phyloP scores from a whole-genome alignment of 2,113 vertebrate genomes.

The Cryptomyrus ogoouensis region DNA sequence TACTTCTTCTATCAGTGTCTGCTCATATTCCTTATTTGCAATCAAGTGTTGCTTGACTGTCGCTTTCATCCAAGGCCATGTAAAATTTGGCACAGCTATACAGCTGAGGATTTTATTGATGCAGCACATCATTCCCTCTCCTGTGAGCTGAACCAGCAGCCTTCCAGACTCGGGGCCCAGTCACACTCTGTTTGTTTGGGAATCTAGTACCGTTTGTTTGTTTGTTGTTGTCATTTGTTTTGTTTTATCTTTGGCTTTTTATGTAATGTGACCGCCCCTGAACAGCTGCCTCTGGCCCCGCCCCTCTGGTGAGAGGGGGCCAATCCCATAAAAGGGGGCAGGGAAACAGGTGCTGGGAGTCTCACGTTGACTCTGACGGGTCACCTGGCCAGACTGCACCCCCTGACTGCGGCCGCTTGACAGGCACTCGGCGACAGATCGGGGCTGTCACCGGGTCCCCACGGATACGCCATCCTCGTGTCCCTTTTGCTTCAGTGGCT shows the following conservation, averaged over 20 bases:
- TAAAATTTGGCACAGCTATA: background rate
- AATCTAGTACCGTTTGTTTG: background rate
- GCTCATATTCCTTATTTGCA: background rate
- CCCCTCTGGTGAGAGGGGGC: background rate
- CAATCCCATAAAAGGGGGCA: background rate
- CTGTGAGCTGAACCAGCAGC: background rate
- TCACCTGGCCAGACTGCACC: background rate
- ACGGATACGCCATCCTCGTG: background rate
- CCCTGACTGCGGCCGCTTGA: background rate
- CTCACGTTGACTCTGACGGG: background rate
- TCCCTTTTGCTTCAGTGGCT: background rate
- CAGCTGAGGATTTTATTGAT: background rate
- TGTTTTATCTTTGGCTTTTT: background rate
- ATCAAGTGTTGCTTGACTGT: background rate
- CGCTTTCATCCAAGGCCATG: background rate
- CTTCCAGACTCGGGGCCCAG: background rate
- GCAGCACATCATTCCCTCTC: background rate
- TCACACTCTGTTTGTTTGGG: background rate
- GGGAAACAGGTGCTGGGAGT: background rate
- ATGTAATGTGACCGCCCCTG: background rate
- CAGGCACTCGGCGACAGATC: background rate
- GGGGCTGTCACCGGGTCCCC: background rate
- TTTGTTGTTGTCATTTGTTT: background rate
- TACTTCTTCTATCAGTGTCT: background rate
- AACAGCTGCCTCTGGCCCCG: background rate